These are phyloP conservation scores for Pardalotus punctatus DNA, from an alignment of 2,113 vertebrate genomes.

Conservation along the genomic window DNA sequence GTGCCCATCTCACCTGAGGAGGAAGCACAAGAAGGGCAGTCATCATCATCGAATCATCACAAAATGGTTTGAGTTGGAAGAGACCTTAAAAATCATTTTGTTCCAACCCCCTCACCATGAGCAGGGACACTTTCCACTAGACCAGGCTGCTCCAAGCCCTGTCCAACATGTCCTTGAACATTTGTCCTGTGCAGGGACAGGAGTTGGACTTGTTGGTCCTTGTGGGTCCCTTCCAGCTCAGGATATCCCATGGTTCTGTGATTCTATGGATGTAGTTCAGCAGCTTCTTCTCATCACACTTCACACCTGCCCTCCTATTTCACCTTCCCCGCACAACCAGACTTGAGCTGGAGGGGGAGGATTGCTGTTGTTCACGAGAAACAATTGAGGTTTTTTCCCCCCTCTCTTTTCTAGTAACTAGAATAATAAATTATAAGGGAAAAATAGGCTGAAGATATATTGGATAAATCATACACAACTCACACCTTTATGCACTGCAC, in stretches of 20 bases:
- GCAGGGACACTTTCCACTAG: too few relatives aligned
- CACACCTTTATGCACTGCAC: background rate
- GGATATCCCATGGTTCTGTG: background rate
- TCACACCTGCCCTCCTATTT: background rate
- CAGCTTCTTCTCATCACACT: background rate
- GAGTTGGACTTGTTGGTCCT: background rate
- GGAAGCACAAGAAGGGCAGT: background rate
- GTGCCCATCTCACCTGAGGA: background rate
- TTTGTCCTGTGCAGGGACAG: background rate
- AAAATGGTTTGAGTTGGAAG: background rate
- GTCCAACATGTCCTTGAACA: background rate
- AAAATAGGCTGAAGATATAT: background rate
- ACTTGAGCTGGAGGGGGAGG: background rate
- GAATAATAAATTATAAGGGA: background rate
- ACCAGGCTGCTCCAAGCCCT: background rate
- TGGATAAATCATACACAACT: background rate
- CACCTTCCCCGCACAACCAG: background rate
- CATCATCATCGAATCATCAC: background rate
- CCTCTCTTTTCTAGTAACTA: background rate
- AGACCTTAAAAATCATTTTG: background rate
- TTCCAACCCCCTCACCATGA: background rate
- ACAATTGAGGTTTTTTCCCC: fast-evolving
- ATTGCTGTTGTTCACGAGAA: background rate
- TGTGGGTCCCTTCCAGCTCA: background rate
- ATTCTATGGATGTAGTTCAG: background rate